Conservation (phyloP, 2,113 vertebrate genomes). For the Heterotis niloticus region DNA sequence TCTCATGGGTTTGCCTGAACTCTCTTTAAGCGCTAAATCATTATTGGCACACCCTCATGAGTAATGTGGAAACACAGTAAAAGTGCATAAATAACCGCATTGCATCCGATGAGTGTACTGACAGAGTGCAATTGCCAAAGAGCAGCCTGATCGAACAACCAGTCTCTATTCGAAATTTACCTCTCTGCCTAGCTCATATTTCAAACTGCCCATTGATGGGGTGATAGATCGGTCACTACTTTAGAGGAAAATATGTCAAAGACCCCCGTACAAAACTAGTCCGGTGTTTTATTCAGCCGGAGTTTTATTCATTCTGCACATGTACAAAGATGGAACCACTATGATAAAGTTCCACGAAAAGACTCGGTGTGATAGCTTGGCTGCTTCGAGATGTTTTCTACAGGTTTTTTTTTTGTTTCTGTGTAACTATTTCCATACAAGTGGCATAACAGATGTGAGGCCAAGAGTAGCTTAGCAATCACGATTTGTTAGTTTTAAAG, state of each 20-base stretch:
- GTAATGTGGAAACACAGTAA: too few relatives aligned
- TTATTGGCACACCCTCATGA: background rate
- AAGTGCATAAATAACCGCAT: background rate
- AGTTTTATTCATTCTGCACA: background rate
- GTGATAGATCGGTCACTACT: too few relatives aligned
- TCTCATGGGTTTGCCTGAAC: background rate
- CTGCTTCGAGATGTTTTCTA: background rate
- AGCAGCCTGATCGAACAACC: background rate
- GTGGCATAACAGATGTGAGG: too few relatives aligned
- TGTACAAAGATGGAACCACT: background rate
- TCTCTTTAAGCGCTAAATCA: slow-evolving; percentile 12
- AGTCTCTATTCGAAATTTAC: background rate
- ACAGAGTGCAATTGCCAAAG: background rate
- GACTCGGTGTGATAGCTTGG: background rate
- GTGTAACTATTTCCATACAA: background rate
- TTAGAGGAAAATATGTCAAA: too few relatives aligned
- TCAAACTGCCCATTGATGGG: too few relatives aligned
- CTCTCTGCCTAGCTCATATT: background rate
- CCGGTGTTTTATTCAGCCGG: too few relatives aligned
- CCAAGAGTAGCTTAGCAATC: too few relatives aligned
- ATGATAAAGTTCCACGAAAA: background rate
- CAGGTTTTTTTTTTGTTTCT: background rate
- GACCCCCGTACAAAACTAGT: too few relatives aligned
- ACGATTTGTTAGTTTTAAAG: too few relatives aligned
- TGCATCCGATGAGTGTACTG: background rate